These are phyloP conservation scores for Anisognathus igniventris DNA, from an alignment of 2,797 vertebrate species.

Conservation along the genomic window DNA sequence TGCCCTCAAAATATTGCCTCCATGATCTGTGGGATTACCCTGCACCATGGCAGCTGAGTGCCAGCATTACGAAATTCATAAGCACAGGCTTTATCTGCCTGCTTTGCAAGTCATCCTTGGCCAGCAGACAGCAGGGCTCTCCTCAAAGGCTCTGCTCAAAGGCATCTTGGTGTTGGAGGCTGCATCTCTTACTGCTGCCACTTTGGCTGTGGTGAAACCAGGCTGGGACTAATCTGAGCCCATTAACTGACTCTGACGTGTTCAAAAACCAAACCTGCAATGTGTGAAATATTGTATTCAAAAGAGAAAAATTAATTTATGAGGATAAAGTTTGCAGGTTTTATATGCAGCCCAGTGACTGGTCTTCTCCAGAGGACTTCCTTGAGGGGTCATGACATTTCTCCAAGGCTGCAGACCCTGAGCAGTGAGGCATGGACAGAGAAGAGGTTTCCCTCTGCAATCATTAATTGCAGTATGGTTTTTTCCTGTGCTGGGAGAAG, in stretches of 20 bases:
- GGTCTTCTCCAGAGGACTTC: not conserved
- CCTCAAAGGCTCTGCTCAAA: not conserved
- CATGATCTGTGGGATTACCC: not conserved
- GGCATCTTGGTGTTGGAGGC: not conserved
- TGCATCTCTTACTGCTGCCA: not conserved
- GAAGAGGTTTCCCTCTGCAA: not conserved
- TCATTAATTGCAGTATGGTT: fast-evolving
- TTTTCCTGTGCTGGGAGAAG: not conserved
- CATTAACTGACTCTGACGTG: not conserved
- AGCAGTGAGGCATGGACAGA: fast-evolving
- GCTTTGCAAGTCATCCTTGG: not conserved
- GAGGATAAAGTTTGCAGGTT: not conserved
- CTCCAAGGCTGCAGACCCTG: not conserved
- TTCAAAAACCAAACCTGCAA: not conserved
- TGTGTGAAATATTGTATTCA: not conserved
- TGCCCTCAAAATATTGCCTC: not conserved
- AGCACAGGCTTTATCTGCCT: not conserved
- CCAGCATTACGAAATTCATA: not conserved
- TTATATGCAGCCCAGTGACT: not conserved
- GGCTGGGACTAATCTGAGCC: not conserved
- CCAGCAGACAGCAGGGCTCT: not conserved
- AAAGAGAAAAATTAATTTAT: not conserved
- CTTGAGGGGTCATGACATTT: not conserved
- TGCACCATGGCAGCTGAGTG: not conserved
- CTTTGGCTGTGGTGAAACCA: not conserved